Conservation (phyloP, 2,797 vertebrate genomes). For the Benthosema pterotum region DNA sequence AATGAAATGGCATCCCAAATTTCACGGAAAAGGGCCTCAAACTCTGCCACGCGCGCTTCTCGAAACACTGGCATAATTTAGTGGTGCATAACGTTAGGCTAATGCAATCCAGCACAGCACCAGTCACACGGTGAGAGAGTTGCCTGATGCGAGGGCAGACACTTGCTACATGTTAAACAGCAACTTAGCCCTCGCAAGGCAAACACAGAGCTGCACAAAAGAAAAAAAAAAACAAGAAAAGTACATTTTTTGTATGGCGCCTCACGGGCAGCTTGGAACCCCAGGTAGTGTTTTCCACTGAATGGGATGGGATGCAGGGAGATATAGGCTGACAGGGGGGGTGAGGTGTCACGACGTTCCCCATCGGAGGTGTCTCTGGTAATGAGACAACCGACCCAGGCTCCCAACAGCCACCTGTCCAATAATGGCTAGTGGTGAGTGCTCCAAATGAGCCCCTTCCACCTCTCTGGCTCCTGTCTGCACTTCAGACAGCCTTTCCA, state of each 20-base stretch:
- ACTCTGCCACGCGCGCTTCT: conserved; percentile 61
- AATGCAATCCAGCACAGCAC: conserved; percentile 49
- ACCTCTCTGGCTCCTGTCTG: conserved; percentile 37
- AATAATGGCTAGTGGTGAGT: conserved; percentile 44
- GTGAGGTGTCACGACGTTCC: conserved; percentile 49
- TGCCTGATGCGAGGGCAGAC: conserved; percentile 1
- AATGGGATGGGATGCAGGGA: conserved; percentile 33
- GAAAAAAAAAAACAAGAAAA: conserved; percentile 20
- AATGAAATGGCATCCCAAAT: conserved; percentile 68
- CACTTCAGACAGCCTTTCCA: conserved; percentile 31
- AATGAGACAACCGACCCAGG: conserved; percentile 64
- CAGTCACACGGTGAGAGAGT: conserved; percentile 19
- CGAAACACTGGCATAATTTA: conserved; percentile 62
- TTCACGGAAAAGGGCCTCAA: conserved; percentile 68
- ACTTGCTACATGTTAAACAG: conserved; percentile 39
- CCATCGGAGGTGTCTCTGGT: conserved; percentile 44
- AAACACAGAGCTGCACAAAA: conserved; percentile 1
- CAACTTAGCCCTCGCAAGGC: conserved; percentile 22
- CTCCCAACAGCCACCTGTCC: conserved; percentile 56
- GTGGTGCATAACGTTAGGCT: conserved; percentile 34
- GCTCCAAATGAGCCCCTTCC: conserved; percentile 51
- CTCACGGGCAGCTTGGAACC: conserved; percentile 27
- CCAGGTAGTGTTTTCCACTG: conserved; percentile 35
- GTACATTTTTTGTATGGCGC: not conserved
- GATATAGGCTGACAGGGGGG: conserved; percentile 47